Percentiles rank a stretch among this genome's conserved stretches.
Evolutionary conservation across 2,888 invertebrate species (phyloP).

Genomic region (Drosophila anceps): DNA sequence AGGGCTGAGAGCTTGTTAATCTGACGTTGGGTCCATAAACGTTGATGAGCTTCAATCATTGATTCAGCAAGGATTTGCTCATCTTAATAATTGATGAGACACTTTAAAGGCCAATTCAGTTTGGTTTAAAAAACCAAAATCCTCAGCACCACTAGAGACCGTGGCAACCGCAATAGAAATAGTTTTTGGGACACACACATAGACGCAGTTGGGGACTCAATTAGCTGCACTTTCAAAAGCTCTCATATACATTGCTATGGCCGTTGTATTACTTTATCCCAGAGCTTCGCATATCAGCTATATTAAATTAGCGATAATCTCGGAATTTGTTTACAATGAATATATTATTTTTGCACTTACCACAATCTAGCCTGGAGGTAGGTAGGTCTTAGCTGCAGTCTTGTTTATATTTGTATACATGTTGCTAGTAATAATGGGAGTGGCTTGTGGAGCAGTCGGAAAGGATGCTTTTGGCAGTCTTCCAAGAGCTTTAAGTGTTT

Average conservation of each 20-base stretch:
- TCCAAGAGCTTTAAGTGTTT: slow-evolving; percentile 33
- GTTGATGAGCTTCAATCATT: background rate
- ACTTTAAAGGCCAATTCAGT: background rate
- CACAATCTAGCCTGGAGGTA: slow-evolving; percentile 6
- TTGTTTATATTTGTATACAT: slow-evolving; percentile 1
- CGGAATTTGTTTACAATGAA: slow-evolving; percentile 63
- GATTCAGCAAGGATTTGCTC: background rate
- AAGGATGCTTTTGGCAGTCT: slow-evolving; percentile 31
- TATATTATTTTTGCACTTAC: slow-evolving; percentile 71
- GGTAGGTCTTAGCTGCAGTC: slow-evolving; percentile 9
- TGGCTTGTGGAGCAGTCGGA: background rate
- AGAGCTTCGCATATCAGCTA: slow-evolving; percentile 5
- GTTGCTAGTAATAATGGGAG: background rate
- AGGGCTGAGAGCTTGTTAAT: background rate
- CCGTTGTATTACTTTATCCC: slow-evolving; percentile 2
- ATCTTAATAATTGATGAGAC: background rate
- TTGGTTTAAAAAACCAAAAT: background rate
- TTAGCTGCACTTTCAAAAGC: slow-evolving; percentile 11
- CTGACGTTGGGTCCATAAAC: no score
- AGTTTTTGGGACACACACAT: background rate
- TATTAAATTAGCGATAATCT: slow-evolving; percentile 62
- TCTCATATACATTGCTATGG: background rate
- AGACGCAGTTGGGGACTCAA: background rate
- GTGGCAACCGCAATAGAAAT: background rate
- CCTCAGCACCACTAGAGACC: background rate